A percentile compares a stretch with the other conserved stretches of the same genome.
Conservation (phyloP, 37 sponge, comb jelly and placozoan species). For the Lycopodina hypogea region DNA sequence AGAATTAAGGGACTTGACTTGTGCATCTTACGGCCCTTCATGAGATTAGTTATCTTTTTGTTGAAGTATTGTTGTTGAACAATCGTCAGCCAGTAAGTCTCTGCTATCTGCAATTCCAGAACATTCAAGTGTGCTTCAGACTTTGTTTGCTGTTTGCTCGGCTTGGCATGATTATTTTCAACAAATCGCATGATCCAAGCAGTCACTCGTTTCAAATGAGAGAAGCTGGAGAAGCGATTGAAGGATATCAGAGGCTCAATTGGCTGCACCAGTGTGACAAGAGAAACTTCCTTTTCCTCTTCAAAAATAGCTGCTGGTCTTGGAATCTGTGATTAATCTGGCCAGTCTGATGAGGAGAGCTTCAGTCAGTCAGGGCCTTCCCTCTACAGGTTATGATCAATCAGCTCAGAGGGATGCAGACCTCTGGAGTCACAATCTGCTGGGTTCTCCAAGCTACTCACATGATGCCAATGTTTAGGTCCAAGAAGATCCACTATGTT, state of each 20-base stretch:
- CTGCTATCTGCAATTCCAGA: conserved; percentile 14
- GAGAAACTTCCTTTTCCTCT: conserved; percentile 9
- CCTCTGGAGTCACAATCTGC: too few species aligned
- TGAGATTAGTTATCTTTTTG: not conserved
- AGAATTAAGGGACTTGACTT: not conserved
- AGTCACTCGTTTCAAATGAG: conserved; percentile 11
- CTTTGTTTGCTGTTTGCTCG: too few species aligned
- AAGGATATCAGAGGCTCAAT: conserved; percentile 13
- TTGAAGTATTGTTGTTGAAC: conserved; percentile 16
- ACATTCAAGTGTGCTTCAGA: conserved; percentile 5
- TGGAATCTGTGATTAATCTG: not conserved
- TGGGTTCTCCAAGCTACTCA: too few species aligned
- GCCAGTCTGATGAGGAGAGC: conserved; percentile 25
- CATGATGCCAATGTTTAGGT: too few species aligned
- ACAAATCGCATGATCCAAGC: conserved; percentile 40
- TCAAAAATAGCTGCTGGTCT: not conserved
- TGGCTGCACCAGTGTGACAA: not conserved
- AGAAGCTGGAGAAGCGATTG: conserved; percentile 27
- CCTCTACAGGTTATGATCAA: too few species aligned
- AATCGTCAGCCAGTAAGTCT: conserved; percentile 23
- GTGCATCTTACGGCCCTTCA: too few species aligned
- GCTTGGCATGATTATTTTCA: conserved; percentile 1
- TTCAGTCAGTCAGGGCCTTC: conserved; percentile 20
- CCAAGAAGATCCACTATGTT: too few species aligned
- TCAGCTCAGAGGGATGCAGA: too few species aligned